A percentile compares a stretch with the other conserved stretches of the same genome.
Conservation (phyloP, 1,140 invertebrate genomes). For the Oppia nitens region DNA sequence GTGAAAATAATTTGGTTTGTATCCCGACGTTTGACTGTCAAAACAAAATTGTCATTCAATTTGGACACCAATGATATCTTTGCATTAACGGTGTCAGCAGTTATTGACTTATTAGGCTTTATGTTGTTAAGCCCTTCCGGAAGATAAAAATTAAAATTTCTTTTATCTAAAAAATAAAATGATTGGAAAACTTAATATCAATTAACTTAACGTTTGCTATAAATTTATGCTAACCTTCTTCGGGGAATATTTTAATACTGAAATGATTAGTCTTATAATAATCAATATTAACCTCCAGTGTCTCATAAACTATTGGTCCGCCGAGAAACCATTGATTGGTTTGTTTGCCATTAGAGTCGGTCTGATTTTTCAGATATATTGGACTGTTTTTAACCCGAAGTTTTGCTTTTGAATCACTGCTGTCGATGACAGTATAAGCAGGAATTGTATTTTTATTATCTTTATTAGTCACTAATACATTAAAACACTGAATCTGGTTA, state of each 20-base stretch:
- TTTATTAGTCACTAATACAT: neutral
- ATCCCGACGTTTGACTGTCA: neutral
- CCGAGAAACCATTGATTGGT: neutral
- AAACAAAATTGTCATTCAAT: neutral
- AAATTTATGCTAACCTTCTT: neutral
- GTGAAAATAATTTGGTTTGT: neutral
- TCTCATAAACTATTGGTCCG: neutral
- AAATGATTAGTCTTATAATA: conserved; percentile 4
- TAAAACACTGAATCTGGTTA: conserved; percentile 1
- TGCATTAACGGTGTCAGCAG: too few species aligned
- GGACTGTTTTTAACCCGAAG: neutral
- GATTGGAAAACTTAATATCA: neutral
- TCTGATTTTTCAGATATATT: neutral
- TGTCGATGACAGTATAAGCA: neutral
- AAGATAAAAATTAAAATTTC: too few species aligned
- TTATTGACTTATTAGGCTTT: too few species aligned
- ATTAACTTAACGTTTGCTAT: neutral
- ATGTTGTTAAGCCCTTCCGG: too few species aligned
- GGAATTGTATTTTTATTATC: neutral
- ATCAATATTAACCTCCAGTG: neutral
- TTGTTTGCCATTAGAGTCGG: neutral
- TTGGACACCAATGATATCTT: neutral
- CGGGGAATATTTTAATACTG: conserved; percentile 1
- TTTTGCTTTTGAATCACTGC: too few species aligned
- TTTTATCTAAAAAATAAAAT: neutral